These are phyloP conservation scores for Hirtodrosophila duncani DNA, from an alignment of 2,888 invertebrate species.

Conservation along the genomic window DNA sequence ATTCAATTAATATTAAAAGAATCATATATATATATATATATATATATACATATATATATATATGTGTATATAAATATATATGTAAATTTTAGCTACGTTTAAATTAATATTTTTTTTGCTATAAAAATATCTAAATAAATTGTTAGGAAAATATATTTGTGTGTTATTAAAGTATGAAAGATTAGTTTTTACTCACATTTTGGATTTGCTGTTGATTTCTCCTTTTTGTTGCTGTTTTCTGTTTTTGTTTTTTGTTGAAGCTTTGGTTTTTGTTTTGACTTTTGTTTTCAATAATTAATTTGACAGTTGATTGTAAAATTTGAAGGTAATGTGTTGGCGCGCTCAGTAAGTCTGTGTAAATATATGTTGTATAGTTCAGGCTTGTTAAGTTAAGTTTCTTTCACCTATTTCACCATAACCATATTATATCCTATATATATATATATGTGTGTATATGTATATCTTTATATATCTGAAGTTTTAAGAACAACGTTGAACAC, in stretches of 20 bases:
- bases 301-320: no score
- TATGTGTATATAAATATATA: not conserved
- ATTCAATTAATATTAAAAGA: slow-evolving; percentile 15
- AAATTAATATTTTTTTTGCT: slow-evolving; percentile 15
- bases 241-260: no score
- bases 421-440: no score
- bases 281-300: no score
- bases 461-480: no score
- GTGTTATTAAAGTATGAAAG: slow-evolving; percentile 5
- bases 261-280: no score
- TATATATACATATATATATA: not conserved
- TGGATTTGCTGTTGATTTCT: no score
- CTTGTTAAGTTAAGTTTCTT: not conserved
- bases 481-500: no score
- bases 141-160: slow-evolving; percentile 11
- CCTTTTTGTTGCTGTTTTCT: no score
- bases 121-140: slow-evolving; percentile 10
- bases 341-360: not conserved
- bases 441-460: no score
- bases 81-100: slow-evolving; percentile 3
- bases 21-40: not conserved
- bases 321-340: no score
- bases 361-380: not conserved
- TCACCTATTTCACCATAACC: slow-evolving; percentile 14
- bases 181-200: not conserved